phyloP scores from a whole-genome alignment of 2,113 vertebrate genomes.

The Neoarius graeffei region DNA sequence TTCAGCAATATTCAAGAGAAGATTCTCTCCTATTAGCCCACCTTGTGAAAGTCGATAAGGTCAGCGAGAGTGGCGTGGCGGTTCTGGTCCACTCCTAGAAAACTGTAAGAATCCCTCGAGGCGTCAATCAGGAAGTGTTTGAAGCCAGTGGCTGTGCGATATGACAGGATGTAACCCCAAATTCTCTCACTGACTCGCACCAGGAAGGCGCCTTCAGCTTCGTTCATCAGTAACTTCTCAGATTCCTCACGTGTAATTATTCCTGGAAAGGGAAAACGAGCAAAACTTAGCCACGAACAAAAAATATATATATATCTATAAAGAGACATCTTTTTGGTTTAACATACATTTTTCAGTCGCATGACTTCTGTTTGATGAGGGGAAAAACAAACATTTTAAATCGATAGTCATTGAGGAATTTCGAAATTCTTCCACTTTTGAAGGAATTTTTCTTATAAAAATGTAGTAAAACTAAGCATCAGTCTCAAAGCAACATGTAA shows the following conservation, averaged over 20 bases:
- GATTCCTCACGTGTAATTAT: conserved; percentile 83
- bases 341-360: not conserved
- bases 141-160: conserved; percentile 78
- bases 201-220: conserved; percentile 80
- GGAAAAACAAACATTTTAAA: not conserved
- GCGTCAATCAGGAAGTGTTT: conserved; percentile 87
- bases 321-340: not conserved
- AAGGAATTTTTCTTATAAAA: not conserved
- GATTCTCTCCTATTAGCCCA: conserved; percentile 50
- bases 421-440: not conserved
- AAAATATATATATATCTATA: not conserved
- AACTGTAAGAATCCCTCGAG: conserved; percentile 84
- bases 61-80: conserved; percentile 82
- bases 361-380: not conserved
- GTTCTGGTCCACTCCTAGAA: conserved; percentile 84
- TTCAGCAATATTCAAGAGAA: conserved; percentile 5
- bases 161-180: conserved; percentile 85
- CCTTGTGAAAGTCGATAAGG: conserved; percentile 89
- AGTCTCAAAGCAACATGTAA: not conserved
- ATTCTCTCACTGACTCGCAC: conserved; percentile 86
- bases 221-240: conserved; percentile 79
- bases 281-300: not conserved
- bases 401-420: not conserved
- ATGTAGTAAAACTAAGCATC: not conserved
- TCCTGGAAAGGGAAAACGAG: conserved; percentile 62